phyloP scores from a whole-genome alignment of 2,797 vertebrate genomes.

The Dipus sagitta region DNA sequence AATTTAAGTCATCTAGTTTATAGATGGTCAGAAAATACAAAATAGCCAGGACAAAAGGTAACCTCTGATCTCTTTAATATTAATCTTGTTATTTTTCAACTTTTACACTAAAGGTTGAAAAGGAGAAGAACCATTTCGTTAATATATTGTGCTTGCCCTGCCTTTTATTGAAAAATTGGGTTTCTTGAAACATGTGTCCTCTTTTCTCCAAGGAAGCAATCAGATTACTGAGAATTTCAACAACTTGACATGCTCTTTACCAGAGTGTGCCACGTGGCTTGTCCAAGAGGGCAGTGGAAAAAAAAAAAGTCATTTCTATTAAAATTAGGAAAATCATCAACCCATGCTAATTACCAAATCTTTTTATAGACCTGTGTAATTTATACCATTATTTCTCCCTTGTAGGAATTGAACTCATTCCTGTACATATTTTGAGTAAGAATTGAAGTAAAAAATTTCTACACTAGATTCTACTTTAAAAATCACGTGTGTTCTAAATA shows the following conservation, averaged over 20 bases:
- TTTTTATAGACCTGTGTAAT: background rate
- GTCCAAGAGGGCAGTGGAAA: background rate
- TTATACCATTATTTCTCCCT: background rate
- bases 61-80: background rate
- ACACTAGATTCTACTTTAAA: background rate
- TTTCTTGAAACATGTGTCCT: background rate
- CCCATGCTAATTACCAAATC: background rate
- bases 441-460: background rate
- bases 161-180: background rate
- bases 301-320: background rate
- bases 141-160: conserved; percentile 26
- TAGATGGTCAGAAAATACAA: background rate
- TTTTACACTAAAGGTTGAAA: background rate
- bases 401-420: background rate
- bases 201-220: background rate
- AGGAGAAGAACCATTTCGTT: background rate
- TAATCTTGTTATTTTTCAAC: background rate
- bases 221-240: background rate
- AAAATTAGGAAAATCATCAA: conserved; percentile 3
- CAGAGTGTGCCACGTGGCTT: background rate
- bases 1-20: conserved; percentile 21
- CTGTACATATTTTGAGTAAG: background rate
- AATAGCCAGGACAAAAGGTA: background rate
- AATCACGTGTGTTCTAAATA: background rate
- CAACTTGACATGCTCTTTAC: background rate